Base-by-base conservation (phyloP, 2,888 invertebrate genomes). In the Himalopsyche kuldschensis region DNA sequence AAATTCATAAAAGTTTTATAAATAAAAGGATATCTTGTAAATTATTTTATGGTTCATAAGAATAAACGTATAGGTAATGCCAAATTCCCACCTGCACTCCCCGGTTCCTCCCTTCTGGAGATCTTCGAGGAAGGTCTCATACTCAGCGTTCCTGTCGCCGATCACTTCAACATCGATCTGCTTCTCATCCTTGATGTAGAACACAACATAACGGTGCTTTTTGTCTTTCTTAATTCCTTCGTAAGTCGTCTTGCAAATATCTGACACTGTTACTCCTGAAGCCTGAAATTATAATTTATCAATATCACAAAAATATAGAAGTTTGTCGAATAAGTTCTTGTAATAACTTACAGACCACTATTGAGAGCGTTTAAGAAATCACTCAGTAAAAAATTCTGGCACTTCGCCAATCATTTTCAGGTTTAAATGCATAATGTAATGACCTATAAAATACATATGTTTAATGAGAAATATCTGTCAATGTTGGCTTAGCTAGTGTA, bases 141-240 rank as follows among this genome's bases (percentile, higher is more conserved):
- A 99, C 89, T 96, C 96, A 82, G 97, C 96, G 90, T 97, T 96
- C 87, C 98, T 94, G 87, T 94, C 95, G 89, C 97, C 97, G 88
- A 97, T 96, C 81, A 95, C 95, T 92, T 98, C 98, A 83, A 98
- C 98, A 90, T 97, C 97, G 90, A 99, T 98, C 92, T 97, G 97
- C 92, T 96, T 97, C 90, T 98, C 98, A 90, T 98, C 97, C 88
- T 97, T 95, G 91, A 99, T 97, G 93, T 95, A 97, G 93, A 97
- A 98, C 89, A 99, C 97, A 87, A 98, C 97, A 91, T 98, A 99
- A 90, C 98, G 96, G 92, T 97, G 97, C 89, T 97, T 97, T 93
- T 98, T 98, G 90, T 97, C 97, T 93, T 98, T 97, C 93, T 99
- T 99, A 88, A 99, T 97, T 93, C 98, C 98, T 91, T 98, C 97